A percentile compares a stretch with the other conserved stretches of the same genome.
Conservation (phyloP, 2,888 invertebrate genomes). For the Chironomus tentans region DNA sequence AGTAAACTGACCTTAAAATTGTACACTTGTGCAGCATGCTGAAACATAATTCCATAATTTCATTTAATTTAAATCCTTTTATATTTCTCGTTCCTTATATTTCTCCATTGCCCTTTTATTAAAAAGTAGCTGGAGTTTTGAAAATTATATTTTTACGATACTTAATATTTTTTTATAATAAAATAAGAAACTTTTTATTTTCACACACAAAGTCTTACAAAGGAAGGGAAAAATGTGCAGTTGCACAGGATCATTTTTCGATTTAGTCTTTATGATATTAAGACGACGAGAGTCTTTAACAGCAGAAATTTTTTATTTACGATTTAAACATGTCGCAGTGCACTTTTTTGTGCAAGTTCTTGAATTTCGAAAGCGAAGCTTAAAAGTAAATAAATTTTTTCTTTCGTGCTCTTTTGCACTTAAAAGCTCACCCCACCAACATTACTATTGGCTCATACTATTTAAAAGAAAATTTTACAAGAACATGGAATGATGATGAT, state of each 20-base stretch:
- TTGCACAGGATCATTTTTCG: not conserved
- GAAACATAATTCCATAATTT: not conserved
- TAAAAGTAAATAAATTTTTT: slow-evolving; percentile 18
- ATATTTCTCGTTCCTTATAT: no score
- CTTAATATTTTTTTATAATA: no score
- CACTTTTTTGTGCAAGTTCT: not conserved
- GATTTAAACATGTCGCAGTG: slow-evolving; percentile 17
- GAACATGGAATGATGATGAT: no score
- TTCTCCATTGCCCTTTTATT: no score
- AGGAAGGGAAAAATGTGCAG: not conserved
- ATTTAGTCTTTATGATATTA: not conserved
- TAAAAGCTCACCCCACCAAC: slow-evolving; percentile 1
- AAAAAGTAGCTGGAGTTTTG: no score
- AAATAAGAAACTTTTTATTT: no score
- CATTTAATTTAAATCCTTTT: not conserved
- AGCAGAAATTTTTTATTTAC: not conserved
- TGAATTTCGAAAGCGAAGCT: not conserved
- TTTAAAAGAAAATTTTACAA: no score
- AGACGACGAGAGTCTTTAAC: not conserved
- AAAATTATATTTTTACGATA: no score
- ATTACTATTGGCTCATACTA: no score
- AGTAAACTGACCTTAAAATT: not conserved
- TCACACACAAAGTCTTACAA: not conserved
- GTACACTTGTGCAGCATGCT: not conserved
- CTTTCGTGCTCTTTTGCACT: slow-evolving; percentile 9